Percentiles rank a stretch among this genome's conserved stretches.
Conservation (phyloP, 2,888 invertebrate genomes). For the Empis stercorea region DNA sequence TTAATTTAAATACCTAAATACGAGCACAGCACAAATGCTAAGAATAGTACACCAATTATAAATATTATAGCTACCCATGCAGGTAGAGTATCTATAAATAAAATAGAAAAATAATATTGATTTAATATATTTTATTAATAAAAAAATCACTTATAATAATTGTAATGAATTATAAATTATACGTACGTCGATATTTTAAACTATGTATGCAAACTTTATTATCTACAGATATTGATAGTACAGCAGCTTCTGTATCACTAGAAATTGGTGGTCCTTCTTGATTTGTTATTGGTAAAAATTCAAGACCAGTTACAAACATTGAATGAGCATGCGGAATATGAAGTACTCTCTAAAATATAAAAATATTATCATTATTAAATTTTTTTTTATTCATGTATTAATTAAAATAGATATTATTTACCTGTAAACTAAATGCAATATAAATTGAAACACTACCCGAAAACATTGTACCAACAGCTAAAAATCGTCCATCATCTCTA, state of each 20-base stretch:
- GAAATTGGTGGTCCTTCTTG: conserved; percentile 59
- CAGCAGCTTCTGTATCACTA: conserved; percentile 68
- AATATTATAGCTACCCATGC: conserved; percentile 67
- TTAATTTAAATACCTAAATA: conserved; percentile 58
- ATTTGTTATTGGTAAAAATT: conserved; percentile 68
- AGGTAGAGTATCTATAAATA: conserved; percentile 60
- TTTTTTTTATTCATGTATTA: not conserved
- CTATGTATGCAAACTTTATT: conserved; percentile 84
- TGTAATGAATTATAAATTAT: too few species aligned
- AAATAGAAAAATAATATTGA: conserved; percentile 15
- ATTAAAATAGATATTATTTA: conserved; percentile 20
- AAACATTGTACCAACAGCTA: conserved; percentile 88
- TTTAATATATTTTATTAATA: not conserved
- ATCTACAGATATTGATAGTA: conserved; percentile 91
- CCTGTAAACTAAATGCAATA: conserved; percentile 83
- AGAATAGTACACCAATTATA: conserved; percentile 60
- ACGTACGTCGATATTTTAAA: conserved; percentile 66
- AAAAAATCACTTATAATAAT: not conserved
- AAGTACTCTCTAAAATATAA: conserved; percentile 57
- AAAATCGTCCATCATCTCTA: conserved; percentile 81
- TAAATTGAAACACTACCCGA: conserved; percentile 84
- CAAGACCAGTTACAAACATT: conserved; percentile 94
- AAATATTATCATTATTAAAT: conserved; percentile 4
- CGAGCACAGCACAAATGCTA: conserved; percentile 70
- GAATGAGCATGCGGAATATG: conserved; percentile 77